A percentile compares a stretch with the other conserved stretches of the same genome.
phyloP scores from a whole-genome alignment of 2,888 invertebrate genomes.

The Podabrus alpinus region DNA sequence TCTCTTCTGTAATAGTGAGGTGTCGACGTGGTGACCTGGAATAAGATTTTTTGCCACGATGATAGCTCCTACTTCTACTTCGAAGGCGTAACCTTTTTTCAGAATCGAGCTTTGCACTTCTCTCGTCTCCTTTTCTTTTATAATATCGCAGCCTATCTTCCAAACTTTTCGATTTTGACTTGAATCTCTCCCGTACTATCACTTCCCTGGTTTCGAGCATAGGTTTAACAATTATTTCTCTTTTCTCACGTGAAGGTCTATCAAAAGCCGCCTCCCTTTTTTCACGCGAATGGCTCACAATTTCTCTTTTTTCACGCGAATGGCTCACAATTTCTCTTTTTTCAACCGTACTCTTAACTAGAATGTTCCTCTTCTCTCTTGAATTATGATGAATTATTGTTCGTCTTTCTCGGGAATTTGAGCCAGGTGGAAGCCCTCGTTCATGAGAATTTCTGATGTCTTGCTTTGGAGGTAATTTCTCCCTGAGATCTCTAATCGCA shows the following conservation, averaged over 20 bases:
- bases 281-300: not conserved
- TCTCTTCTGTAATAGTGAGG: not conserved
- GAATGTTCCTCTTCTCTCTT: not conserved
- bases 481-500: not conserved
- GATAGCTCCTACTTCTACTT: not conserved
- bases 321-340: not conserved
- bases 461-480: not conserved
- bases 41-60: not conserved
- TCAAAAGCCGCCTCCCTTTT: not conserved
- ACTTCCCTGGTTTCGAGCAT: not conserved
- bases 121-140: not conserved
- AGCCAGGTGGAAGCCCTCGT: not conserved
- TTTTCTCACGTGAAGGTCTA: not conserved
- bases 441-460: not conserved
- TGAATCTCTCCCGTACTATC: not conserved
- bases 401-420: not conserved
- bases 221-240: not conserved
- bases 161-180: not conserved
- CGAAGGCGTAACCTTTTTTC: not conserved
- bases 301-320: constrained; percentile 1
- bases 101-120: not conserved
- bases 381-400: not conserved
- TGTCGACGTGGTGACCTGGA: constrained; percentile 2
- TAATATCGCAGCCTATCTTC: not conserved
- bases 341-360: not conserved